Evolutionary conservation across 2,113 vertebrate genomes (phyloP).

Genomic region (Acanthisitta chloris): DNA sequence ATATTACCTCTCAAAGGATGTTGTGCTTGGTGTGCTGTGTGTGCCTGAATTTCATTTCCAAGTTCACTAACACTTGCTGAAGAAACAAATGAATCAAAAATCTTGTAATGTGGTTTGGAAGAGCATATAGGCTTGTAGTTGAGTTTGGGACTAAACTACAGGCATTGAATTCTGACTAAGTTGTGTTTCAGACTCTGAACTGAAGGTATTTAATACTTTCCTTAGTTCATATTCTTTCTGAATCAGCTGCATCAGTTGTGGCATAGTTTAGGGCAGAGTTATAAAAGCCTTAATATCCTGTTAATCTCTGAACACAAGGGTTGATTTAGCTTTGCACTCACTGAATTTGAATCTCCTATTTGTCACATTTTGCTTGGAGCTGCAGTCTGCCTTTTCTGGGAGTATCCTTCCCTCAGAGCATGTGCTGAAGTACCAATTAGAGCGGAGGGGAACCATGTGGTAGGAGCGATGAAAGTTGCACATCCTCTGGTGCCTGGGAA

Average conservation of each 20-base stretch:
- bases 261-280: background rate
- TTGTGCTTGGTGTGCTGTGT: background rate
- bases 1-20: background rate
- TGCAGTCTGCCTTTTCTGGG: background rate
- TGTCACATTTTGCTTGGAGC: background rate
- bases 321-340: background rate
- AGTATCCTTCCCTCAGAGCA: background rate
- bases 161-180: background rate
- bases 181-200: background rate
- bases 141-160: background rate
- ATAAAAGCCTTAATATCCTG: background rate
- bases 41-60: background rate
- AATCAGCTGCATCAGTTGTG: background rate
- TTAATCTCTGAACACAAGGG: background rate
- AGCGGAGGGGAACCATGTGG: fast-evolving
- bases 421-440: background rate
- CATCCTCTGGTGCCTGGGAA: background rate
- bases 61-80: background rate
- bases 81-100: background rate
- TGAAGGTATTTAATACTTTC: background rate
- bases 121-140: background rate
- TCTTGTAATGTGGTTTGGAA: background rate
- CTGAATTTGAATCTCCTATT: background rate
- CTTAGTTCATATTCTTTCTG: background rate
- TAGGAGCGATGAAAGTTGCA: background rate